Conservation (phyloP, 1,140 invertebrate species). For the Subanguina moxae region DNA sequence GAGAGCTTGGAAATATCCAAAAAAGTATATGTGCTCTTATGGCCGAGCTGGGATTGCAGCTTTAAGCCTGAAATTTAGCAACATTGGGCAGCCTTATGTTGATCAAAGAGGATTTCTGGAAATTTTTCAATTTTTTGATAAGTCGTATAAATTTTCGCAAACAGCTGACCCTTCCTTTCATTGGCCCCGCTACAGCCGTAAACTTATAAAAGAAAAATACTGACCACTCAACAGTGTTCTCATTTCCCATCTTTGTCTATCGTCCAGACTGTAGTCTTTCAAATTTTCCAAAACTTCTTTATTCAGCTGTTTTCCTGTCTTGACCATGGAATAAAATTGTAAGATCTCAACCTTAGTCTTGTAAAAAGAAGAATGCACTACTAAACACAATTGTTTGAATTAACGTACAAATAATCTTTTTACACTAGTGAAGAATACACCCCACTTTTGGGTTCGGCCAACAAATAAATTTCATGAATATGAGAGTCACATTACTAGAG, state of each 20-base stretch:
- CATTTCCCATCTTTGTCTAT: background rate
- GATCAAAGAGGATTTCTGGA: too few relatives aligned
- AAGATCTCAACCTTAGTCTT: slow-evolving; percentile 2
- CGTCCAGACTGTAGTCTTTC: background rate
- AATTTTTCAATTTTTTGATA: background rate
- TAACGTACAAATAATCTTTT: too few relatives aligned
- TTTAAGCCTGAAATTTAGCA: slow-evolving; percentile 3
- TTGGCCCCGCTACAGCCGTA: too few relatives aligned
- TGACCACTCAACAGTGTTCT: slow-evolving; percentile 6
- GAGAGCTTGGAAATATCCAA: background rate
- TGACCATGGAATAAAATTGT: slow-evolving; percentile 7
- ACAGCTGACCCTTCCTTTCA: too few relatives aligned
- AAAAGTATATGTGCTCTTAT: background rate
- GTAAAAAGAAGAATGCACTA: slow-evolving; percentile 9
- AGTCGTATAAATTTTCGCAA: too few relatives aligned
- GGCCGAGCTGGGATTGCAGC: background rate
- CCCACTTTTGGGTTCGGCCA: too few relatives aligned
- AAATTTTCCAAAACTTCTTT: background rate
- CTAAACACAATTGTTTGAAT: background rate
- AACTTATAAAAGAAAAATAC: too few relatives aligned
- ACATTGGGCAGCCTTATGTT: too few relatives aligned
- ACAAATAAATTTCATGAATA: too few relatives aligned
- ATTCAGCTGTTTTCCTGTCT: slow-evolving; percentile 1
- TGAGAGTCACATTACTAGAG: too few relatives aligned
- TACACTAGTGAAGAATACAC: too few relatives aligned